Evolutionary conservation across 1,140 invertebrate species (phyloP).

Genomic region (Lepidurus packardi): DNA sequence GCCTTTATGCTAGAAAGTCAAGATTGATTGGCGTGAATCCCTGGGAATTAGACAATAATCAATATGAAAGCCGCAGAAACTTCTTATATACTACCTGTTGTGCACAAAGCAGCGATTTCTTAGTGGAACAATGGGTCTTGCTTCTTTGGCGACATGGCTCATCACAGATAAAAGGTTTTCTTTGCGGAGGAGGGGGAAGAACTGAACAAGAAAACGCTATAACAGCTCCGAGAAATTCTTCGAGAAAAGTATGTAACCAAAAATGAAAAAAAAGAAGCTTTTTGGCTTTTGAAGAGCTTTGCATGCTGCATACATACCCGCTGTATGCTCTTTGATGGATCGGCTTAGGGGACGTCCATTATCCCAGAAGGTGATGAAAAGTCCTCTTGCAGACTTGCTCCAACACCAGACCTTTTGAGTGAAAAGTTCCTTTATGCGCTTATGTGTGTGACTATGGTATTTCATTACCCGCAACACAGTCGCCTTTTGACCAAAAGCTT

Average conservation of each 20-base stretch:
- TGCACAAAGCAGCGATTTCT: background rate
- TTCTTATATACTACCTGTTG: background rate
- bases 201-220: background rate
- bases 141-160: background rate
- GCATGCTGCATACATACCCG: background rate
- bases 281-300: background rate
- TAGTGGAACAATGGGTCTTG: background rate
- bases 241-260: background rate
- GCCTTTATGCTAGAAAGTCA: no score
- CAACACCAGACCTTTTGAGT: background rate
- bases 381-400: constrained; percentile 8
- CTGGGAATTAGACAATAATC: background rate
- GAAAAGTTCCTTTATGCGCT: background rate
- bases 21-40: no score
- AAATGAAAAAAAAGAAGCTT: background rate
- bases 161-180: background rate
- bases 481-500: background rate
- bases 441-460: constrained; percentile 13
- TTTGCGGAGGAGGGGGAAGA: background rate
- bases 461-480: constrained; percentile 4
- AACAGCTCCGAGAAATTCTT: background rate
- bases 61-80: background rate
- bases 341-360: constrained; percentile 12
- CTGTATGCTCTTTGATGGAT: constrained; percentile 15
- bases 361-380: constrained; percentile 9